Evolutionary conservation across 2,797 vertebrate species (phyloP).

Genomic region (Capromys pilorides): DNA sequence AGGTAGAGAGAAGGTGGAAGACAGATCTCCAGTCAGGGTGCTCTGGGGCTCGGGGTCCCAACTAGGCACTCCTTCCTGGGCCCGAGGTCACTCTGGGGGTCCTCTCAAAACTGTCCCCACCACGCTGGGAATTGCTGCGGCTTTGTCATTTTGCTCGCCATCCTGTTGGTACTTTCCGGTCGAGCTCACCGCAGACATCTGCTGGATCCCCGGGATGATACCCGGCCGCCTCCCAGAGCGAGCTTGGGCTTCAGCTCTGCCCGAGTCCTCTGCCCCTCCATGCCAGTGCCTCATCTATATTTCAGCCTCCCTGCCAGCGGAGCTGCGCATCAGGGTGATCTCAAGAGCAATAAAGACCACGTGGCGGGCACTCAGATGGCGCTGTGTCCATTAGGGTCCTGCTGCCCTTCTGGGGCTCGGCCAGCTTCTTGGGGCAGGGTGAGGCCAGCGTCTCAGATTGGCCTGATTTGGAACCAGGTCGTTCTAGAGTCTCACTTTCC

Average conservation of each 20-base stretch:
- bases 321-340: neutral
- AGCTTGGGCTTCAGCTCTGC: neutral
- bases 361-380: neutral
- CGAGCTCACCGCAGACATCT: neutral
- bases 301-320: neutral
- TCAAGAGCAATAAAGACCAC: neutral
- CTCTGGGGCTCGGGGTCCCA: neutral
- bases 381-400: rapidly evolving
- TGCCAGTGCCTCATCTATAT: rapidly evolving
- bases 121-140: neutral
- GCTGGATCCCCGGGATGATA: neutral
- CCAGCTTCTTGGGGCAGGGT: no score
- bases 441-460: no score
- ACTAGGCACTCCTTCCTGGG: neutral
- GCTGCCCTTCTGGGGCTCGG: neutral
- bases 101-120: rapidly evolving
- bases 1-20: rapidly evolving
- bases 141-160: neutral
- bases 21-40: rapidly evolving
- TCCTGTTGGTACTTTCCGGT: neutral
- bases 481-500: neutral
- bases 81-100: rapidly evolving
- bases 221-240: neutral
- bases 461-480: neutral
- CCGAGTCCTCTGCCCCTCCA: rapidly evolving